Percentiles rank a stretch among this genome's conserved stretches.
Conservation (phyloP, 1,140 invertebrate genomes). For the Drosophila pseudoobscura region DNA sequence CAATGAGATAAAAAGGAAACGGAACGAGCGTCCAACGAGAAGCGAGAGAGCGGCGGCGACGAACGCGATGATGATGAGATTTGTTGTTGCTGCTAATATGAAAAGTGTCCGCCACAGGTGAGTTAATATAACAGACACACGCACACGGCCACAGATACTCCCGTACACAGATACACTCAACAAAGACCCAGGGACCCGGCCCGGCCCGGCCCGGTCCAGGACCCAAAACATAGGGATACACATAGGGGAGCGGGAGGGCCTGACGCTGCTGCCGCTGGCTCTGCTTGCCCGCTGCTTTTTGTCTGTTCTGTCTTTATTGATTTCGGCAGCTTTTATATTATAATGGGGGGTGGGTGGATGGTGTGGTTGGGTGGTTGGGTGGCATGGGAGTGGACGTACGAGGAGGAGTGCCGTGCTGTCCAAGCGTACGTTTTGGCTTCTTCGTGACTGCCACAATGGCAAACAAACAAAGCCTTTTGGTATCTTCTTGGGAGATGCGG, state of each 20-base stretch:
- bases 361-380: conserved; percentile 6
- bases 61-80: conserved; percentile 41
- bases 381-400: conserved; percentile 9
- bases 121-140: conserved; percentile 55
- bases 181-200: conserved; percentile 4
- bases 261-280: conserved; percentile 10
- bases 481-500: conserved; percentile 9
- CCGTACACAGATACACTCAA: conserved; percentile 36
- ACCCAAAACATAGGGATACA: conserved; percentile 36
- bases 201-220: conserved; percentile 33
- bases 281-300: conserved; percentile 57
- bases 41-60: neutral
- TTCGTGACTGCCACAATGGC: conserved; percentile 64
- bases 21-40: conserved; percentile 4
- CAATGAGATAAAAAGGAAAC: conserved; percentile 48
- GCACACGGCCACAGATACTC: conserved; percentile 19
- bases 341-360: conserved; percentile 9
- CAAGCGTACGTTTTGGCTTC: conserved; percentile 45
- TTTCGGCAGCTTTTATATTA: conserved; percentile 67
- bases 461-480: conserved; percentile 53
- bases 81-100: conserved; percentile 64
- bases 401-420: conserved; percentile 26
- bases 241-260: neutral
- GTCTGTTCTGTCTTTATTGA: conserved; percentile 72
- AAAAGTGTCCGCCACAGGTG: conserved; percentile 77